Base-by-base conservation (phyloP, 2,113 vertebrate species). In the Takifugu flavidus region DNA sequence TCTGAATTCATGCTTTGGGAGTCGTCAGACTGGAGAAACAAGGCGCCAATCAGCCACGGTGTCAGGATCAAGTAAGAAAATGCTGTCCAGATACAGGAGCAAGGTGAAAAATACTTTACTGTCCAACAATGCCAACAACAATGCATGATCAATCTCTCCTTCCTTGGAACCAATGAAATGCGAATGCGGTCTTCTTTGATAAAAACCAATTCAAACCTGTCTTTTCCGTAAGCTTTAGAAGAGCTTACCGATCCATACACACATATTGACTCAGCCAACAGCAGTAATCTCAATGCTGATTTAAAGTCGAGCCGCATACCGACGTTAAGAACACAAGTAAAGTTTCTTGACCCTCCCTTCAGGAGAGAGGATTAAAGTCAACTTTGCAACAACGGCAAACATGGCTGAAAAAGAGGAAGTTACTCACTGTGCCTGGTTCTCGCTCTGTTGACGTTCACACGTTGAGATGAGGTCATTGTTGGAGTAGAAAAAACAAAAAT, bases 351-450 rank as follows among this genome's bases (percentile, higher is more conserved):
- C 14, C 43, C 55, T 39, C n/a, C 49, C 25, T 59, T 62, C 60
- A 15, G 52, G 15, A 71, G 31, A 71, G 20, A 56, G 25, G 49
- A 44, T 51, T 53, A 62, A 72, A 69, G 12, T 1, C 53, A 12
- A 64, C 44, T 54, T 67, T 31, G 59, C 54, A 13, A 66, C 34
- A 54, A 70, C 34, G 56, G 67, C 67, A 56, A 72, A 70, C 42
- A 49, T 46, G 63, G 47, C 45, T 62, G 69, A 67, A 86, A 80
- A 74, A 80, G 73, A 28, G 72, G 89, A 62, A 69, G 75, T 83
- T 94, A 96, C 95, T 96, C 93, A 98, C 95, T 86, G 95, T 96
- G 92, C 94, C 86, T 0, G 95, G 93, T 69, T 98, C 95, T 90
- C 95, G 93, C 74, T 98, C 95, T 98, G 89, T 89, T 93, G 88